Evolutionary conservation across 2,113 vertebrate species (phyloP).

Genomic region (Erythrolamprus reginae): DNA sequence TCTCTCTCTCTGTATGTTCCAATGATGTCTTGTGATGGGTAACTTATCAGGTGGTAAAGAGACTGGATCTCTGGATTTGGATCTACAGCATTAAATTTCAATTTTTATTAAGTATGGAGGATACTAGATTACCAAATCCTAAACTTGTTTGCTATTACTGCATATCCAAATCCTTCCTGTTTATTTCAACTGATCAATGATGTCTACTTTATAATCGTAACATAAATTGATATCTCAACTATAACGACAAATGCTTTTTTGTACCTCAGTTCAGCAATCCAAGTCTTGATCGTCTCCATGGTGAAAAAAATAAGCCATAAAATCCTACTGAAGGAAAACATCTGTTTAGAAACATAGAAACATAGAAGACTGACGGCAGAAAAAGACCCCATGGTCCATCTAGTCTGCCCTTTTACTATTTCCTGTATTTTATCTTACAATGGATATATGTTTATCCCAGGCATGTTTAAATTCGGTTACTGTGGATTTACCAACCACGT

Average conservation of each 20-base stretch:
- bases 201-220: neutral
- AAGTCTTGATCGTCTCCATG: neutral
- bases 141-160: neutral
- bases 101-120: neutral
- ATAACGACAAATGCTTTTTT: neutral
- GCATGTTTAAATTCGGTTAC: too few relatives aligned
- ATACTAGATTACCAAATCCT: neutral
- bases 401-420: too few relatives aligned
- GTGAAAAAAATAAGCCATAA: neutral
- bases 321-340: neutral
- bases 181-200: neutral
- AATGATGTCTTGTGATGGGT: neutral
- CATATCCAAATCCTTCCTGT: neutral
- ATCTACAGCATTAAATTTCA: neutral
- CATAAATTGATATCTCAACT: neutral
- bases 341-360: too few relatives aligned
- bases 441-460: too few relatives aligned
- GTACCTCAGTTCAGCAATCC: neutral
- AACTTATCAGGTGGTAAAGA: neutral
- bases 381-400: too few relatives aligned
- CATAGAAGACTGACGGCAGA: too few relatives aligned
- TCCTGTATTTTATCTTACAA: too few relatives aligned
- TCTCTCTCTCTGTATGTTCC: neutral
- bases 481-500: too few relatives aligned
- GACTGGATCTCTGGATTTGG: neutral